Base-by-base conservation (phyloP, 2,113 vertebrate genomes). In the Microtus ochrogaster region DNA sequence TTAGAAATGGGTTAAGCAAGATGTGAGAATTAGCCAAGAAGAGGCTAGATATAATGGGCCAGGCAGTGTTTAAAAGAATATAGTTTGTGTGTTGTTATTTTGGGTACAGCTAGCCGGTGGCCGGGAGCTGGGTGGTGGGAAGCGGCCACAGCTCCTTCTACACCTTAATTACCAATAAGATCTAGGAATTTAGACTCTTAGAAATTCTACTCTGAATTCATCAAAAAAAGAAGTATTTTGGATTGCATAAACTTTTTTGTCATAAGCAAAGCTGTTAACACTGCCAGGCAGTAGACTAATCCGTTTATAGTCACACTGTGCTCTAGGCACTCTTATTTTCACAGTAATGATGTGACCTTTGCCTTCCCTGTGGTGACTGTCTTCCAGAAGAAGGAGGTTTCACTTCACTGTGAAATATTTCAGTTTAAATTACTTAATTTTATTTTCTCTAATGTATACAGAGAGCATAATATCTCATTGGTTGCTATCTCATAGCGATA, bases 121-220 rank as follows among this genome's bases (percentile, higher is more conserved):
- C 47, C 2, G 9, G 47, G 47, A 49, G 47, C 47, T 49, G 47
- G 47, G 47, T 49, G 47, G 47, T 49, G 47, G 47, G 47, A 49
- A 49, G 47, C 10, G 47, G 47, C 47, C 47, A 49, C 47, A 49
- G 47, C 47, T 49, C 47, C 47, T 49, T 49, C 47, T 49, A 49
- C 47, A 49, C 58, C 44, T 65, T 89, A 93, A 68, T 63, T 91
- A 92, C 24, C 33, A 33, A 41, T 84, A 68, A 24, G 49, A 63
- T 44, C 22, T 73, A 83, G 55, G 77, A n/a, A 44, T 66, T 82
- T 83, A 66, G 68, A 33, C 79, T 86, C n/a, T 63, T 93, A 86
- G 66, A 86, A 89, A 89, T 79, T 93, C 74, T 77, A 22, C 17
- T 93, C 91, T 84, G 13, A 92, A 84, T 96, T 93, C 74, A 91